These are phyloP conservation scores for Osmerus mordax DNA, from an alignment of 2,113 vertebrate genomes.

Conservation along the genomic window DNA sequence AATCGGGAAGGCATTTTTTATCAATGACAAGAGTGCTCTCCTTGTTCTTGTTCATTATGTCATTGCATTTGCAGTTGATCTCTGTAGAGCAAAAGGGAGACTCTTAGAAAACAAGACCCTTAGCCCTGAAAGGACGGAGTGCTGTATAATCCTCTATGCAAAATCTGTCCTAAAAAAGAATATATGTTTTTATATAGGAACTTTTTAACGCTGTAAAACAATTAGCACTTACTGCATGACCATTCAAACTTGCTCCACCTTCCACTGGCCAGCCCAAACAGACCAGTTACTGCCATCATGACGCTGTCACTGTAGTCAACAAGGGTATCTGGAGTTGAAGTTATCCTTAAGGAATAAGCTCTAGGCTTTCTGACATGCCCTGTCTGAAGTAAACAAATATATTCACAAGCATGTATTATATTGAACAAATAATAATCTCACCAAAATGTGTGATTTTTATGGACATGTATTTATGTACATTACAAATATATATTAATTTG, in stretches of 20 bases:
- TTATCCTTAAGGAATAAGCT: slow-evolving; percentile 43
- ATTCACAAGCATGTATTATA: not conserved
- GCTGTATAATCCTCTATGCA: not conserved
- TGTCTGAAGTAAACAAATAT: slow-evolving; percentile 47
- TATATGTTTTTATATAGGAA: not conserved
- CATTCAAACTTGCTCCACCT: slow-evolving; percentile 54
- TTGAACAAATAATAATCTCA: slow-evolving; percentile 6
- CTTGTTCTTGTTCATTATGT: slow-evolving; percentile 14
- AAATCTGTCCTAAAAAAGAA: not conserved
- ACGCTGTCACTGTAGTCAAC: slow-evolving; percentile 48
- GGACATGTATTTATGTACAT: not conserved
- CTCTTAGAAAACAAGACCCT: not conserved
- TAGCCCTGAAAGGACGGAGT: too few relatives aligned
- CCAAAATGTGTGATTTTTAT: not conserved
- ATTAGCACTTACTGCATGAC: slow-evolving; percentile 63
- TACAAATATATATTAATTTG: not conserved
- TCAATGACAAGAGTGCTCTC: slow-evolving; percentile 43
- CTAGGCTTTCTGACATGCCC: slow-evolving; percentile 17
- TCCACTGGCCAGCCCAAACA: slow-evolving; percentile 30
- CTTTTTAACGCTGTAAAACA: not conserved
- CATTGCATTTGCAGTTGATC: slow-evolving; percentile 58
- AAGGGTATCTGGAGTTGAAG: slow-evolving; percentile 44
- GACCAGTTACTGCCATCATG: slow-evolving; percentile 43
- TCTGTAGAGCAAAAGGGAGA: slow-evolving; percentile 39
- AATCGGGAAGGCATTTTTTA: slow-evolving; percentile 60